Base-by-base conservation (phyloP, 2,888 invertebrate genomes). In the Andricus curvator region DNA sequence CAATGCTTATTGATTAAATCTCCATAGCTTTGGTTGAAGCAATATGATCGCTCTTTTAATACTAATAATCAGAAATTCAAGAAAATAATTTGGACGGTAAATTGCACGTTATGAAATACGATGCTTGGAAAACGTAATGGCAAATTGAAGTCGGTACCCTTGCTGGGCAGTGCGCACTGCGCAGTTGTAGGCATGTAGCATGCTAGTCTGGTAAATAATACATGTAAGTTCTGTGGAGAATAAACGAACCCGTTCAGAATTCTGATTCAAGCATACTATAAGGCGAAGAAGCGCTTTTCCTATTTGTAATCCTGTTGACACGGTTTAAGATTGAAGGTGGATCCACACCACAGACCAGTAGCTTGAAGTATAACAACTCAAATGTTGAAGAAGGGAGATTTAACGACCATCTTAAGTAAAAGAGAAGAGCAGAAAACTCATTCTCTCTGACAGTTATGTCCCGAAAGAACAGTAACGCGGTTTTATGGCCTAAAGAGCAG, bases 381-480 rank as follows among this genome's bases (percentile, higher is more conserved):
- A 74, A 68, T 17, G 15, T 60, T 70, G 8, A n/a, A 48, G 74
- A 60, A 33, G 56, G 74, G n/a, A 74, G 33, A 60, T 56, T 74
- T 74, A 74, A 74, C 74, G 56, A 74, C 56, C 74, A 5, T 15
- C 74, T 56, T 56, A 74, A 74, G 74, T 74, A 74, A 74, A 74
- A 74, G 56, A 81, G 84, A 85, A 84, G 84, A 85, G 82, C 82
- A 84, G 81, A 81, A 82, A 81, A 82, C 79, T 79, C 76, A 81
- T 81, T 85, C 84, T 84, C 84, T 85, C 83, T 82, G 83, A 85
- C 84, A 86, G 82, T 84, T 85, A 84, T 81, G 84, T 83, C 82
- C 80, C 81, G 79, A 82, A 83, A 78, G 79, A 83, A 83, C 82
- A 82, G 82, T 83, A 82, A 82, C 80, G 77, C 66, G 68, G 79